A percentile compares a stretch with the other conserved stretches of the same genome.
phyloP scores from a whole-genome alignment of 1,140 invertebrate genomes.

The Brachionus angularis region DNA sequence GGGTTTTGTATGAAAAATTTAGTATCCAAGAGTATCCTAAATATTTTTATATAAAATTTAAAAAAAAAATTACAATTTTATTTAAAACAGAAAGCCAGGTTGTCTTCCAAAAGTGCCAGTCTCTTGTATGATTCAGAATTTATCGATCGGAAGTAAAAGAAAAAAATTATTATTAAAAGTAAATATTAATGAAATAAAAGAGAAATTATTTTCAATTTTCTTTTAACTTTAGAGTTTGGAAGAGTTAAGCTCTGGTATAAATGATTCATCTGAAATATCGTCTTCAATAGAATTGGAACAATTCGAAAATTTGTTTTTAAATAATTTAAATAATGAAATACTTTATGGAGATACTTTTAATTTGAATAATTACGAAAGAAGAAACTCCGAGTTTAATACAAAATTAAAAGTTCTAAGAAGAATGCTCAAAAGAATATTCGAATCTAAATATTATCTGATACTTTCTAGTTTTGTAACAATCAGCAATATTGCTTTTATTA shows the following conservation, averaged over 20 bases:
- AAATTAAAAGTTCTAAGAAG: background rate
- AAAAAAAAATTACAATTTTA: background rate
- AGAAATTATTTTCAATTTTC: background rate
- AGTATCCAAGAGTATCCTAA: constrained; percentile 18
- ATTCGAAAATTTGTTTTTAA: constrained; percentile 34
- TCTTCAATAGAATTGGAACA: background rate
- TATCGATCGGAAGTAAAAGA: background rate
- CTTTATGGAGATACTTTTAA: background rate
- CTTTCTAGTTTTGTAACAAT: constrained; percentile 13
- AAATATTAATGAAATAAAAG: background rate
- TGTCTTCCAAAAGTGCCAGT: background rate
- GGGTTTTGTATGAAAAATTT: constrained; percentile 48
- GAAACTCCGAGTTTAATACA: background rate
- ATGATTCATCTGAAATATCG: background rate
- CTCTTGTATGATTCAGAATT: background rate
- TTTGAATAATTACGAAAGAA: constrained; percentile 4
- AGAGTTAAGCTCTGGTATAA: background rate
- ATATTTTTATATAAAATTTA: background rate
- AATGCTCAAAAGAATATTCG: background rate
- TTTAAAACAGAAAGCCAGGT: background rate
- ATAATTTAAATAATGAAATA: constrained; percentile 27
- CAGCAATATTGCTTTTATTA: constrained; percentile 31
- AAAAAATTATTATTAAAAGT: constrained; percentile 27
- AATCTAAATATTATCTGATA: constrained; percentile 9
- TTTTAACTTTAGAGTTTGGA: background rate